phyloP scores from a whole-genome alignment of 2,888 invertebrate genomes.

The Mamestra brassicae region DNA sequence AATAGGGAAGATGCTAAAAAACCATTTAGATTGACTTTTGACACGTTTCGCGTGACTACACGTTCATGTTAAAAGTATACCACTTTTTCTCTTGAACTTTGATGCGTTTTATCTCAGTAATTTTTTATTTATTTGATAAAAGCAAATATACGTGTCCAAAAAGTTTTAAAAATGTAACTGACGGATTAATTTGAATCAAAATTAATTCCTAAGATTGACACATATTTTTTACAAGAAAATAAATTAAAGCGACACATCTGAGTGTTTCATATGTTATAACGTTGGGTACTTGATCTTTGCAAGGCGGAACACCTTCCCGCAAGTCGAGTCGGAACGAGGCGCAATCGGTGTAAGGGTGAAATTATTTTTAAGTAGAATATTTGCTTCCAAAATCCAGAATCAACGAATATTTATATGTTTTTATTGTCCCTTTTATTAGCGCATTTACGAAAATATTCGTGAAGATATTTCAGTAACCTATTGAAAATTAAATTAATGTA shows the following conservation, averaged over 20 bases:
- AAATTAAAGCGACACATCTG: constrained; percentile 31
- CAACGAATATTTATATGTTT: constrained; percentile 90
- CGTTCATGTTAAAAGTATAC: too few species aligned
- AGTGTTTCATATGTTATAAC: constrained; percentile 67
- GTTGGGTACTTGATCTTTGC: constrained; percentile 57
- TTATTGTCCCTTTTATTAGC: constrained; percentile 80
- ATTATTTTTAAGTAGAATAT: constrained; percentile 79
- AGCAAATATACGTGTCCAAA: too few species aligned
- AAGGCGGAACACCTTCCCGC: constrained; percentile 62
- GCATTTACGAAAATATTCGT: constrained; percentile 73
- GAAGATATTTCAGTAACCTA: constrained; percentile 55
- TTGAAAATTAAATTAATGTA: constrained; percentile 56
- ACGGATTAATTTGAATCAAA: too few species aligned
- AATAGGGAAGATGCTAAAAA: too few species aligned
- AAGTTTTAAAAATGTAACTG: too few species aligned
- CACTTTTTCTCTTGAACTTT: too few species aligned
- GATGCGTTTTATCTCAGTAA: too few species aligned
- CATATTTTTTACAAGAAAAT: too few species aligned
- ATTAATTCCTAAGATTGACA: background rate
- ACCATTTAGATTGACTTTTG: too few species aligned
- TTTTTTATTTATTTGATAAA: too few species aligned
- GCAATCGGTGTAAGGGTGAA: constrained; percentile 70
- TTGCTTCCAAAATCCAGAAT: constrained; percentile 86
- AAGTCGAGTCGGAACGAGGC: constrained; percentile 59
- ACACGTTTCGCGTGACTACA: too few species aligned